Base-by-base conservation (phyloP, 2,797 vertebrate genomes). In the Brachymystax lenok region DNA sequence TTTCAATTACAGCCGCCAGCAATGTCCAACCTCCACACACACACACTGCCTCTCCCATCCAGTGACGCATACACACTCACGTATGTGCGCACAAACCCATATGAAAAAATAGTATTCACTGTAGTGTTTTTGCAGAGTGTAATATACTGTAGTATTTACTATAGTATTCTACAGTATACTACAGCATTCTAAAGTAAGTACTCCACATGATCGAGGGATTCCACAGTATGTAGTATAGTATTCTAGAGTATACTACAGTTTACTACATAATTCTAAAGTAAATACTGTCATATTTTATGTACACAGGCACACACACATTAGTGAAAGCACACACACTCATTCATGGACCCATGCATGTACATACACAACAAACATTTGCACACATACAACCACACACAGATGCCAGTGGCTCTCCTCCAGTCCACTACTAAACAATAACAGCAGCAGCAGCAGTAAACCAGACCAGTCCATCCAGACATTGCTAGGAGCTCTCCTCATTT, bases 1-100 rank as follows among this genome's bases (percentile, higher is more conserved):
- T 87, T 88, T 88, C 85, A 88, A 86, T 90, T 87, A 86, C 73
- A 75, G 75, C 74, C 78, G 63, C 71, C 77, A 80, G 67, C 40
- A 54, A n/a, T 8, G 52, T 59, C 66, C 66, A 69, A 35, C 0
- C 28, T 61, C 66, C n/a, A 10, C 66, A 33, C 73, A 81, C 71
- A 19, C 68, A 24, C 69, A 75, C 54, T 71, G 50, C 79, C 51
- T 16, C 33, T 77, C 59, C 28, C 64, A 80, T 0, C 56, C 40
- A 84, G 68, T 77, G 72, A 76, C 61, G 68, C 59, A 71, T 24
- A 72, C 72, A 67, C 73, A 64, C 68, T 28, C 81, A 80, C 3
- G 35, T 7, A 27, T 19, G 17, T 73, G 54, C 56, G 17, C 71
- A 33, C 71, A 33, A 19, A 19, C 67, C 35, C 69, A 52, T 40